Conservation (phyloP, 2,888 invertebrate genomes). For the Rhagonycha fulva region DNA sequence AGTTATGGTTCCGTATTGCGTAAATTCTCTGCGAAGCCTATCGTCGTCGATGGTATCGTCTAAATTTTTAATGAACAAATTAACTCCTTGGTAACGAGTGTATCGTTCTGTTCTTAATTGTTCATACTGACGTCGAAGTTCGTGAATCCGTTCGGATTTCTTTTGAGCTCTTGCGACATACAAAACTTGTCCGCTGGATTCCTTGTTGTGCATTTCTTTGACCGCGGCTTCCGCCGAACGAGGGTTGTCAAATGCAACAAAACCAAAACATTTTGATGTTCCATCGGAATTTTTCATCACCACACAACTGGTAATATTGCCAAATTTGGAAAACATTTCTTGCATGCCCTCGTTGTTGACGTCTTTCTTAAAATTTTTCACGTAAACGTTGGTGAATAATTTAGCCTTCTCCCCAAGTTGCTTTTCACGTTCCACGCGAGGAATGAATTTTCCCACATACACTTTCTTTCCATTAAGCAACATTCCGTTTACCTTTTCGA, state of each 20-base stretch:
- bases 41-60: constrained; percentile 73
- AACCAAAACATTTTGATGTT: constrained; percentile 97
- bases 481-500: constrained; percentile 98
- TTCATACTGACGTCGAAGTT: constrained; percentile 94
- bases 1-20: constrained; percentile 69
- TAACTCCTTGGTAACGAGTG: constrained; percentile 69
- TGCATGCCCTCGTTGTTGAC: constrained; percentile 85
- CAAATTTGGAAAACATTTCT: constrained; percentile 90
- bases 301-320: constrained; percentile 88
- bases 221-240: constrained; percentile 93
- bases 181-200: constrained; percentile 73
- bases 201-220: constrained; percentile 86
- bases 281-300: constrained; percentile 91
- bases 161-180: constrained; percentile 99
- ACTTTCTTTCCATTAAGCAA: constrained; percentile 97
- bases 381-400: constrained; percentile 95
- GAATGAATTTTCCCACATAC: constrained; percentile 96
- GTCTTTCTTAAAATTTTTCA: constrained; percentile 97
- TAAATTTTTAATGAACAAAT: constrained; percentile 74
- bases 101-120: constrained; percentile 89
- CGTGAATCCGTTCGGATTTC: constrained; percentile 95
- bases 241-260: constrained; percentile 97
- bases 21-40: constrained; percentile 65
- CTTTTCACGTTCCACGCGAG: constrained; percentile 95
- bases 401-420: constrained; percentile 94